Evolutionary conservation across 1,140 invertebrate species (phyloP), one percentile per base, ranked within the genome.

Genomic region (Hycleus phaleratus): DNA sequence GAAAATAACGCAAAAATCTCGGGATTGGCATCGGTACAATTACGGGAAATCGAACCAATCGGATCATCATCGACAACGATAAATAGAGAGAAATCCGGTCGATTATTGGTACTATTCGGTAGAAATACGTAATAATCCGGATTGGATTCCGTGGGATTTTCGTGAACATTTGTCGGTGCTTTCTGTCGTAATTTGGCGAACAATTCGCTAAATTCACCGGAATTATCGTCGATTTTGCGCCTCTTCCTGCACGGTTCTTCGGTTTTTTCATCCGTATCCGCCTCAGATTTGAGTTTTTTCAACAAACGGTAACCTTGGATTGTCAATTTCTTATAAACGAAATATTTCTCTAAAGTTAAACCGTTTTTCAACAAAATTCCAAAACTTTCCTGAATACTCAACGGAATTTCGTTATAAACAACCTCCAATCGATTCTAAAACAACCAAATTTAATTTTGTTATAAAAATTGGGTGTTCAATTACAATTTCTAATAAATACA

Each of bases 401-500:
- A 48, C 32, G 65, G 52, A 18, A 66, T 47, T 26, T 59, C 56
- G 47, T 64, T 60, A 26, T 59, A 60, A 10, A 45, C 54, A 25
- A 74, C 45, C 64, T 74, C 73, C 12, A 73, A 45, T 43, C 61
- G 57, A 56, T 72, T 72, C 71, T 73, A 58, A 48, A 67, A 66
- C 42, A 26, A 50, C 8, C 57, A 53, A 47, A 7, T 42, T 42
- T 5, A 42, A 42, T 11, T 2, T 2, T 1, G 11, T 42, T 42
- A 7, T 42, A 39, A 6, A 39, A 12, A 38, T 26, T 26, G 46
- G 1, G 26, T 26, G 32, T 0, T 32, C 3, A 66, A 59, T 65
- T 66, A 72, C 73, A 0, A 59, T 68, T 68, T 74, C 72, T 43
- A 74, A 18, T 38, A 74, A 56, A 59, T 67, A 72, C 42, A 74